A percentile compares a stretch with the other conserved stretches of the same genome.
Conservation (phyloP, 2,113 vertebrate species). For the Dasypus novemcinctus region DNA sequence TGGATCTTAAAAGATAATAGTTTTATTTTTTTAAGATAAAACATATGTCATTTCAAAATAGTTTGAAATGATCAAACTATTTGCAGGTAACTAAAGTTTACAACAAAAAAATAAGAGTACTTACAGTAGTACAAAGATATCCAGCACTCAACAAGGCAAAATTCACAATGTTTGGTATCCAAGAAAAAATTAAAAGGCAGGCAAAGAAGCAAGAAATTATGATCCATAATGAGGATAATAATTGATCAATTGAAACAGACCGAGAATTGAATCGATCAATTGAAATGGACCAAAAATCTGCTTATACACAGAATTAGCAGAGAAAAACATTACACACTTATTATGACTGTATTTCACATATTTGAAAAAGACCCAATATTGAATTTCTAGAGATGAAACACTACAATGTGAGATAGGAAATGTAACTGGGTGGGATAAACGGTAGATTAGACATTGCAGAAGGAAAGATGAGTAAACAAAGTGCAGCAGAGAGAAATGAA, state of each 20-base stretch:
- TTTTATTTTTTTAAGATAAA: too few relatives aligned
- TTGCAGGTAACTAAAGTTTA: neutral
- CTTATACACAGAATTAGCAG: neutral
- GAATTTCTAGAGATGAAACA: neutral
- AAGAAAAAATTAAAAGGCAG: neutral
- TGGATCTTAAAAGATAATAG: neutral
- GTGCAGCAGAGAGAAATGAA: neutral
- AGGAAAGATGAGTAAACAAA: neutral
- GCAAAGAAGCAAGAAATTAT: neutral
- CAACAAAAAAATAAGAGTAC: neutral
- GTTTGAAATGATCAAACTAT: neutral
- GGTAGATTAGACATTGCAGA: neutral
- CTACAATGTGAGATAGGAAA: neutral
- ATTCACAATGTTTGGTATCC: too few relatives aligned
- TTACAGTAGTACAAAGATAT: neutral
- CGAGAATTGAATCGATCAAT: neutral
- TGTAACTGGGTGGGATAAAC: neutral
- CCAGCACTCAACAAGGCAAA: neutral
- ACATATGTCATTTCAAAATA: too few relatives aligned
- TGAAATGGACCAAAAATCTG: neutral
- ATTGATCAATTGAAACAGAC: neutral
- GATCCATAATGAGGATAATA: neutral
- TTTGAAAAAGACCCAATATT: neutral
- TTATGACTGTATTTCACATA: neutral
- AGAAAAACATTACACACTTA: neutral